phyloP scores from a whole-genome alignment of 1,140 invertebrate genomes.

The Drosophila sturtevanti region DNA sequence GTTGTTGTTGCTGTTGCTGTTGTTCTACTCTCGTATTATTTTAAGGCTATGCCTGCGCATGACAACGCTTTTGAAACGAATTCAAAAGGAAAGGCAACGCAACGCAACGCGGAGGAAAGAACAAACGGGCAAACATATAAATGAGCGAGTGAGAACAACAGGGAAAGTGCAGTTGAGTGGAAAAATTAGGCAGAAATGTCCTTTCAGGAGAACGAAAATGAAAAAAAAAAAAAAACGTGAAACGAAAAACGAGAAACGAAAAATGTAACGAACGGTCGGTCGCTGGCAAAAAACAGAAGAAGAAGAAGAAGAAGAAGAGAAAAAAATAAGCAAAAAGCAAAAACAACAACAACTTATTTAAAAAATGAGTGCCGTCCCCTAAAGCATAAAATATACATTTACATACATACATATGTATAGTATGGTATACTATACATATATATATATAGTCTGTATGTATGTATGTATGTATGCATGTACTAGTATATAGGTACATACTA shows the following conservation, averaged over 20 bases:
- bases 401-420: neutral
- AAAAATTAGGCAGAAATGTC: conserved; percentile 78
- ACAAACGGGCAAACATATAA: conserved; percentile 55
- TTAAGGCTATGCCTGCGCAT: conserved; percentile 55
- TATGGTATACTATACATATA: neutral
- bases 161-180: conserved; percentile 72
- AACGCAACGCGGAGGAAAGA: conserved; percentile 29
- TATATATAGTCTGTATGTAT: neutral
- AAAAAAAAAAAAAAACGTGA: conserved; percentile 21
- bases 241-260: conserved; percentile 17
- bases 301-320: no score
- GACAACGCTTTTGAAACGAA: conserved; percentile 71
- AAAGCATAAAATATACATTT: conserved; percentile 15
- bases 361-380: conserved; percentile 46
- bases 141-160: conserved; percentile 63
- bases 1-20: conserved; percentile 11
- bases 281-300: conserved; percentile 9
- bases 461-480: neutral
- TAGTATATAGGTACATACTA: neutral
- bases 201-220: conserved; percentile 47
- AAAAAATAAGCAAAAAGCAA: neutral
- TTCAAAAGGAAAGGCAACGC: conserved; percentile 51
- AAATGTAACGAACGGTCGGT: conserved; percentile 22
- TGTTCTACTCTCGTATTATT: conserved; percentile 53
- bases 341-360: conserved; percentile 44